Base-by-base conservation (phyloP, 2,888 invertebrate genomes). In the Conops quadrifasciatus region DNA sequence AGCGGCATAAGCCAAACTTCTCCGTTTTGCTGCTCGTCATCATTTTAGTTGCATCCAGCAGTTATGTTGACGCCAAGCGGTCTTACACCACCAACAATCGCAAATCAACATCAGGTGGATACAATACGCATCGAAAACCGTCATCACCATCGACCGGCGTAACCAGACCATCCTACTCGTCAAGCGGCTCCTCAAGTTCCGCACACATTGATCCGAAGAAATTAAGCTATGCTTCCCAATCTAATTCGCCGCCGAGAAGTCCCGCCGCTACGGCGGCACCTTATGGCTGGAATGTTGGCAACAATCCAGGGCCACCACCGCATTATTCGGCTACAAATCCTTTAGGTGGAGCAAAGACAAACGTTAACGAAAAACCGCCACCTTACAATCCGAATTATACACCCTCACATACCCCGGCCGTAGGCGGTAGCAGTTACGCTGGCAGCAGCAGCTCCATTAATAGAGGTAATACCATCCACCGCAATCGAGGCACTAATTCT, bases 241-340 rank as follows among this genome's bases (percentile, higher is more conserved):
- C 84, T 63, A 85, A 85, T 60, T 79, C 85, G 0, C 83, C 83
- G 71, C 84, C 86, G 16, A 85, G 84, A 80, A 82, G 80, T 16
- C 84, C 85, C 16, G 74, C 75, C 1, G 77, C 76, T 26, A 76
- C 79, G 3, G 49, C 74, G 11, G 73, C 60, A 13, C 80, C 81
- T 7, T 79, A 82, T 24, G 85, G 85, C 7, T 85, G 85, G 85
- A 85, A 85, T 81, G 84, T 82, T 1, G 84, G 84, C 0, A 78
- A 79, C 16, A 71, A 77, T 59, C 83, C 83, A 53, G 85, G 85
- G 24, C 84, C 84, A n/a, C 84, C 85, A 24, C 86, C 85, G 16
- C 77, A 82, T 0, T 84, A 85, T 71, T 83, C 83, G 0, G 78
- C 83, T 11, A 75, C 81, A 1, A 83, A 84, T 77, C 79, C 82